Evolutionary conservation across 1,140 invertebrate genomes (phyloP).

Genomic region (Polypedilum pembai): DNA sequence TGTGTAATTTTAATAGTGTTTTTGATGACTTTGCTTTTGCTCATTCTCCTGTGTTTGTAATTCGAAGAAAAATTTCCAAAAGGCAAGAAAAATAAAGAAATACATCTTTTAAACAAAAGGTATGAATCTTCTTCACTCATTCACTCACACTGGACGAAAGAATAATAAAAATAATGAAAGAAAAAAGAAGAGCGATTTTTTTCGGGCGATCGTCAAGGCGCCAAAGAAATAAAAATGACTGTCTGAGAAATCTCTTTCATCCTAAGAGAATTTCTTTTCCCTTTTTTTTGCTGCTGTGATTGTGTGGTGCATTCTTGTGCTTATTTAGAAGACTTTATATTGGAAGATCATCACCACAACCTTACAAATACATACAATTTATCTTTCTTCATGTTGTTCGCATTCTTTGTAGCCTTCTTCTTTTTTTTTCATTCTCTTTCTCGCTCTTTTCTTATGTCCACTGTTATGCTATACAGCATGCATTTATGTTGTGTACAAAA

Average conservation of each 20-base stretch:
- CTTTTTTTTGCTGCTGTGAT: conserved; percentile 19
- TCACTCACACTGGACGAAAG: not conserved
- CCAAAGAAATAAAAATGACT: conserved; percentile 23
- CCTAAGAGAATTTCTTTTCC: not conserved
- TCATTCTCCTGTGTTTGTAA: not conserved
- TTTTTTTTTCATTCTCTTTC: not conserved
- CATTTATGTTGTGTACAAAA: not conserved
- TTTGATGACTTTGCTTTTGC: conserved; percentile 12
- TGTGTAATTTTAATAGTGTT: conserved; percentile 24
- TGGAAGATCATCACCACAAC: conserved; percentile 22
- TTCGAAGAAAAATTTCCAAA: not conserved
- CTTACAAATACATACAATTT: not conserved
- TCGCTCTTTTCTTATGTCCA: not conserved
- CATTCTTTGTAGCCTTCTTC: not conserved
- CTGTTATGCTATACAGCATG: not conserved
- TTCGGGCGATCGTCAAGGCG: not conserved
- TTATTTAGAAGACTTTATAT: not conserved
- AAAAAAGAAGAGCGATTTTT: not conserved
- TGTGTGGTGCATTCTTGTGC: not conserved
- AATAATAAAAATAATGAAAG: not conserved
- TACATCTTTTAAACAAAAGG: conserved; percentile 21
- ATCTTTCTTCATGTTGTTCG: not conserved
- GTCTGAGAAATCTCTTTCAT: conserved; percentile 27
- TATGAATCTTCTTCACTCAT: not conserved
- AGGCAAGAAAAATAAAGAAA: conserved; percentile 9